These are phyloP conservation scores for Actinia equina DNA, from an alignment of 64 coral and sea anemone species.

Conservation along the genomic window DNA sequence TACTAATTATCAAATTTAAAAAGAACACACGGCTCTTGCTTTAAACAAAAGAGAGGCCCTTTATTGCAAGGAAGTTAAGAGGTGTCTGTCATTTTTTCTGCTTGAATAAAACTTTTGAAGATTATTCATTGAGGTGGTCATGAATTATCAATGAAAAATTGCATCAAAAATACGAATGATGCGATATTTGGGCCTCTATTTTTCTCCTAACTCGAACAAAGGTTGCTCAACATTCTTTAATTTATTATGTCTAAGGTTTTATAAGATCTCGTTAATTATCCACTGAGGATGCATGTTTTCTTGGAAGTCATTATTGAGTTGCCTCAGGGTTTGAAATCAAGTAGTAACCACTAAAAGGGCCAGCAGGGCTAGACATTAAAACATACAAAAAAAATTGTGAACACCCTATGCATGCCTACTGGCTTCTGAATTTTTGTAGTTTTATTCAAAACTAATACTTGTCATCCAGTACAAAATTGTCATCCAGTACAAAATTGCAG, in stretches of 20 bases:
- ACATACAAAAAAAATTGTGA: neutral
- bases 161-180: neutral
- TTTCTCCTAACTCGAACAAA: neutral
- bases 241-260: neutral
- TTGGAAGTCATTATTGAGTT: neutral
- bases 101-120: neutral
- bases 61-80: constrained; percentile 2
- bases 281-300: neutral
- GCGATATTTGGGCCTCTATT: neutral
- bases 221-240: neutral
- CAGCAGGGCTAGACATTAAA: neutral
- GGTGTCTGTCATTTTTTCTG: neutral
- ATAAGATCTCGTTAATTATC: neutral
- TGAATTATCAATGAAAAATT: neutral
- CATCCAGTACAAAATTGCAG: neutral
- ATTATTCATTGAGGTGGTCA: neutral
- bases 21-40: neutral
- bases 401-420: neutral
- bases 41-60: neutral
- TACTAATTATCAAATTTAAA: neutral
- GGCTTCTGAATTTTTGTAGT: neutral
- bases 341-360: neutral
- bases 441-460: neutral
- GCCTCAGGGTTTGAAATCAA: neutral
- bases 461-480: neutral